A percentile compares a stretch with the other conserved stretches of the same genome.
phyloP scores from a whole-genome alignment of 2,797 vertebrate genomes.

The Halcyon smyrnensis region DNA sequence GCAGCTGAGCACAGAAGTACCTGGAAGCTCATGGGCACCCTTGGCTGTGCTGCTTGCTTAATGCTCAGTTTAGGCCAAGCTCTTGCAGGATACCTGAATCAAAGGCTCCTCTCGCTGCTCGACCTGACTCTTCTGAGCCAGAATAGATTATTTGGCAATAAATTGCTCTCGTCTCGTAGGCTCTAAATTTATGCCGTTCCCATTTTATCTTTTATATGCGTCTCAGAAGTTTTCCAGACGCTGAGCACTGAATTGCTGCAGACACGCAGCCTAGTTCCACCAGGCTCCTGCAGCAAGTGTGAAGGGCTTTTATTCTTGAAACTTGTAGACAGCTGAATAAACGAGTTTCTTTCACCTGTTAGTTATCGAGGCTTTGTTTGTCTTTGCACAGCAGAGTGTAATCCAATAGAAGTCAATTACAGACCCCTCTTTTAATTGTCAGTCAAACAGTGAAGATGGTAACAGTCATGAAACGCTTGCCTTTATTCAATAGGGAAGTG shows the following conservation, averaged over 20 bases:
- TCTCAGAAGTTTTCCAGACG: conserved; percentile 1
- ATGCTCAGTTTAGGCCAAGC: neutral
- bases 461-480: neutral
- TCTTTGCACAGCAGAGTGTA: conserved; percentile 18
- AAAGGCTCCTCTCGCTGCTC: neutral
- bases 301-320: conserved; percentile 29
- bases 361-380: conserved; percentile 14
- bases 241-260: neutral
- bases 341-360: conserved; percentile 1
- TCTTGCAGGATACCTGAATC: neutral
- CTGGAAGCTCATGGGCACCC: neutral
- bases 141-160: neutral
- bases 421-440: conserved; percentile 47
- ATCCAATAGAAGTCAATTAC: conserved; percentile 32
- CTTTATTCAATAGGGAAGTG: neutral
- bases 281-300: neutral
- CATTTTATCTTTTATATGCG: neutral
- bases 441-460: neutral
- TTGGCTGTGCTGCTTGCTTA: neutral
- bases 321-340: conserved; percentile 5
- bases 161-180: neutral
- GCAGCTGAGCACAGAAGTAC: neutral
- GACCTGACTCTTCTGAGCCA: neutral
- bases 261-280: neutral
- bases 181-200: neutral